Conservation (phyloP, 2,888 invertebrate genomes). For the Chironomus riparius region DNA sequence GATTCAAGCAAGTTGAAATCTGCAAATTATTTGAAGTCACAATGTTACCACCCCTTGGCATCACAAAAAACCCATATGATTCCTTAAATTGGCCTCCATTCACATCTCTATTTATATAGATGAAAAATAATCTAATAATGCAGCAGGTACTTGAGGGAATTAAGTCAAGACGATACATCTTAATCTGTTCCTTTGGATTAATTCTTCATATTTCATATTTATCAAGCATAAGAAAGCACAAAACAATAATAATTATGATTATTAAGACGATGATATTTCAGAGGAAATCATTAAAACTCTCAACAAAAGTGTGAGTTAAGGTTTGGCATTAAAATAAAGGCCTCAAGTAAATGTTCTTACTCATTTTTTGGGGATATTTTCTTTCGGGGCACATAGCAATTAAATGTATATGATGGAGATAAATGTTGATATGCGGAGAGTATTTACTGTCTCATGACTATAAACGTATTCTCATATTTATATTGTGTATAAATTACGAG, state of each 20-base stretch:
- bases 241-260: background rate
- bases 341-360: no score
- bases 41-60: no score
- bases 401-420: background rate
- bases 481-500: background rate
- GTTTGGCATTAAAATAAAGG: background rate
- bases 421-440: slow-evolving; percentile 3
- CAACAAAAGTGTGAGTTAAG: background rate
- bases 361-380: background rate
- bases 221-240: background rate
- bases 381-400: background rate
- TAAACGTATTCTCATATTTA: no score
- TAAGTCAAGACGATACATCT: slow-evolving; percentile 22
- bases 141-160: slow-evolving; percentile 24
- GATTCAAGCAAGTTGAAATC: no score
- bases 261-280: background rate
- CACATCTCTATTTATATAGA: no score
- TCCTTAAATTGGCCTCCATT: background rate
- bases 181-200: slow-evolving; percentile 17
- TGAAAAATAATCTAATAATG: slow-evolving; percentile 14
- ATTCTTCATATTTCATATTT: slow-evolving; percentile 18
- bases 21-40: no score
- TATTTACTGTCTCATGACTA: background rate
- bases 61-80: no score
- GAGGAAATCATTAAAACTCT: background rate